These are phyloP conservation scores for Eupeodes latifasciatus DNA, from an alignment of 2,888 invertebrate species.

Conservation along the genomic window DNA sequence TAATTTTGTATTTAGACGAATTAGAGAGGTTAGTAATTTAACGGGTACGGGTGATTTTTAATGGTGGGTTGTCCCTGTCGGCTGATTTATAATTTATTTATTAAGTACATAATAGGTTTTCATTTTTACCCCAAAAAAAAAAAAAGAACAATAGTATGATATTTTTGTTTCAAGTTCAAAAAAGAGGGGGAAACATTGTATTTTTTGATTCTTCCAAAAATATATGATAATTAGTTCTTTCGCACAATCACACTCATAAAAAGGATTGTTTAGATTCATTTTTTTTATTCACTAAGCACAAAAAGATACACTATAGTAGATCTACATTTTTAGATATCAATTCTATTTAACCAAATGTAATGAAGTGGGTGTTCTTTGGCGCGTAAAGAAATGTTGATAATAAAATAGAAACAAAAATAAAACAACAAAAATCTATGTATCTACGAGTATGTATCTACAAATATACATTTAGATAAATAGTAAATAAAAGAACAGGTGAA, in stretches of 20 bases:
- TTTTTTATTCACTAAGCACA: conserved; percentile 16
- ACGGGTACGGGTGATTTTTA: conserved; percentile 76
- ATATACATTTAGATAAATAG: conserved; percentile 47
- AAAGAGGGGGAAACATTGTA: conserved; percentile 30
- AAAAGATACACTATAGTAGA: neutral
- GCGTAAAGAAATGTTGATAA: conserved; percentile 70
- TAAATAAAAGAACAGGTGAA: conserved; percentile 73
- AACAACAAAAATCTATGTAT: conserved; percentile 15
- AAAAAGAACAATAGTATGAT: conserved; percentile 44
- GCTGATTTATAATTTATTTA: conserved; percentile 69
- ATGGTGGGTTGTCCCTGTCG: conserved; percentile 72
- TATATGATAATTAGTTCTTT: conserved; percentile 73
- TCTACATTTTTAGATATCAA: conserved; percentile 35
- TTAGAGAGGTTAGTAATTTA: conserved; percentile 74
- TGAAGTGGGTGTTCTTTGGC: conserved; percentile 69
- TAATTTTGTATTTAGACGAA: conserved; percentile 76
- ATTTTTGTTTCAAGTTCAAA: neutral
- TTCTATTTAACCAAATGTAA: conserved; percentile 15
- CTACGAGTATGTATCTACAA: neutral
- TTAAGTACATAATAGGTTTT: conserved; percentile 73
- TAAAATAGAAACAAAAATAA: conserved; percentile 38
- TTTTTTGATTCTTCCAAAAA: conserved; percentile 32
- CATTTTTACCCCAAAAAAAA: conserved; percentile 40
- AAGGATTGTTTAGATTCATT: conserved; percentile 10
- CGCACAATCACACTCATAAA: conserved; percentile 72